Conservation (phyloP, 1,140 invertebrate species). For the Dendrolimus kikuchii region DNA sequence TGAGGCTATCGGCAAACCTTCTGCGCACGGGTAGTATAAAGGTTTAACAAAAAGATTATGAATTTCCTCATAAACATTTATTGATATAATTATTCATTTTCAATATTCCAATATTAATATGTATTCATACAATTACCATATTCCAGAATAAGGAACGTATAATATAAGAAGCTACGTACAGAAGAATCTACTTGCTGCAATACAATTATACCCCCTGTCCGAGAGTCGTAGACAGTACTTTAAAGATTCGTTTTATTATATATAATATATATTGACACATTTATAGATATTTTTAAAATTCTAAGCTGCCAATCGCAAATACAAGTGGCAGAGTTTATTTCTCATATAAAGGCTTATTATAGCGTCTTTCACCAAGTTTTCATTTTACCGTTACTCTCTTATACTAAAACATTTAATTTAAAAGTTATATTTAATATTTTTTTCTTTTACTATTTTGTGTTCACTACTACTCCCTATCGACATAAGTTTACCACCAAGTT, state of each 20-base stretch:
- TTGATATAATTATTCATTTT: conserved; percentile 67
- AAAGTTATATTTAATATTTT: conserved; percentile 45
- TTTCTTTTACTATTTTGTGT: conserved; percentile 54
- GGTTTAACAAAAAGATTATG: conserved; percentile 21
- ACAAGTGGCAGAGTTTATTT: conserved; percentile 45
- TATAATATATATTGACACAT: conserved; percentile 56
- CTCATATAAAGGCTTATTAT: conserved; percentile 57
- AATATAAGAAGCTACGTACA: conserved; percentile 63
- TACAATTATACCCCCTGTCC: conserved; percentile 53
- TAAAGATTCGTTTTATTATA: conserved; percentile 55
- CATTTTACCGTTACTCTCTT: conserved; percentile 52
- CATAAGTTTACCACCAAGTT: conserved; percentile 70
- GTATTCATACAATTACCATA: conserved; percentile 52
- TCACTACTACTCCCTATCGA: conserved; percentile 62
- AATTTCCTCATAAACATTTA: conserved; percentile 64
- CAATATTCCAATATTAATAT: conserved; percentile 62
- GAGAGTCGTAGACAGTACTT: conserved; percentile 56
- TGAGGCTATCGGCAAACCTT: too few species aligned
- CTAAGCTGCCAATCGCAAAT: conserved; percentile 70
- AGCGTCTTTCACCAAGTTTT: conserved; percentile 70
- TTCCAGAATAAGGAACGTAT: conserved; percentile 47
- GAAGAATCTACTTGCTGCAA: conserved; percentile 62
- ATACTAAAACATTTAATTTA: conserved; percentile 63
- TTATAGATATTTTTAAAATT: conserved; percentile 47
- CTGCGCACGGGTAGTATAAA: not conserved